Conservation (phyloP, 2,888 invertebrate genomes). For the Pristionchus entomophagus region DNA sequence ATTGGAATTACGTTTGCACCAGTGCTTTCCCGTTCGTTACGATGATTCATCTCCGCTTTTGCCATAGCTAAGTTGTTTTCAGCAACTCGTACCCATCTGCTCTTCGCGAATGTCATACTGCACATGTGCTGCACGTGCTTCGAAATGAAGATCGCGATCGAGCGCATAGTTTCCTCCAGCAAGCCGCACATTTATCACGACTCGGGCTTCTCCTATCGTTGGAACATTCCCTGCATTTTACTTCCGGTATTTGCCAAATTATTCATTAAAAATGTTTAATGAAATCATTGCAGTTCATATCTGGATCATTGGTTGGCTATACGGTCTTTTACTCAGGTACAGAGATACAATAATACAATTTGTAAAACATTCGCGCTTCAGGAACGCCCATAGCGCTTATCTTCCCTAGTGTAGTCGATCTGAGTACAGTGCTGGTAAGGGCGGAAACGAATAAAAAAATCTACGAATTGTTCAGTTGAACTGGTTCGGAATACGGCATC, state of each 20-base stretch:
- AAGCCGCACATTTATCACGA: not conserved
- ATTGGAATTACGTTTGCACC: too few species aligned
- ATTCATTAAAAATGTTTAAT: too few species aligned
- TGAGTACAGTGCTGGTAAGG: not conserved
- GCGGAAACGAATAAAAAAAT: too few species aligned
- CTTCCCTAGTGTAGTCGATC: not conserved
- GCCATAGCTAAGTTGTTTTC: not conserved
- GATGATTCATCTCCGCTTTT: not conserved
- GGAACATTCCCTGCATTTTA: not conserved
- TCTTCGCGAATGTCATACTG: not conserved
- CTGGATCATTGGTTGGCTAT: not conserved
- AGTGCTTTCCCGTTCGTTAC: not conserved
- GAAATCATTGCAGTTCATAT: not conserved
- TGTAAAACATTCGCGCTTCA: not conserved
- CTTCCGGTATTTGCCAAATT: slow-evolving; percentile 2
- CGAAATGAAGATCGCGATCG: slow-evolving; percentile 19
- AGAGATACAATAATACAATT: not conserved
- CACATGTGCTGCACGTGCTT: slow-evolving; percentile 10
- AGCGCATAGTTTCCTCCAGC: not conserved
- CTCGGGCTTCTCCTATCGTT: not conserved
- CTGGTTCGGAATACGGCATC: not conserved
- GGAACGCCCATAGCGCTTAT: not conserved
- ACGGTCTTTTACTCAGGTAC: not conserved
- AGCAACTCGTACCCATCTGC: not conserved
- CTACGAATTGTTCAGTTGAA: not conserved